Evolutionary conservation across 2,797 vertebrate species (phyloP).

Genomic region (Florisuga fusca): DNA sequence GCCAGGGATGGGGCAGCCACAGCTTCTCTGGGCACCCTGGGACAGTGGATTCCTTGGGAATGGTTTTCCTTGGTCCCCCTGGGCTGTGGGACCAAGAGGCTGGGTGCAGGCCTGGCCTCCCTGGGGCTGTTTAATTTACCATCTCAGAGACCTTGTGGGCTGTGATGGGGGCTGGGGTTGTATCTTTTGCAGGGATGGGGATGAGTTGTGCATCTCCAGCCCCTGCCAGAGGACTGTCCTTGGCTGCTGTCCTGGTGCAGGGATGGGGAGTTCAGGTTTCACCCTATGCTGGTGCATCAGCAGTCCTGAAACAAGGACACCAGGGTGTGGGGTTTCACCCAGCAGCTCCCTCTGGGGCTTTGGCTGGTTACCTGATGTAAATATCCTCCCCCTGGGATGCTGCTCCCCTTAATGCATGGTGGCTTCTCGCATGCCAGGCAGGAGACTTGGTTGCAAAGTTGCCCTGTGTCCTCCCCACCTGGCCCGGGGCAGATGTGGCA

Average conservation of each 20-base stretch:
- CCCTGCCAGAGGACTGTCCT: neutral
- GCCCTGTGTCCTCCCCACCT: rapidly evolving
- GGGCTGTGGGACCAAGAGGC: rapidly evolving
- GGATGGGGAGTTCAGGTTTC: neutral
- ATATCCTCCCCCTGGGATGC: rapidly evolving
- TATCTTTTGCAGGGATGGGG: neutral
- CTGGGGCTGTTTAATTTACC: neutral
- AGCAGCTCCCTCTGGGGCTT: rapidly evolving
- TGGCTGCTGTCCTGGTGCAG: neutral
- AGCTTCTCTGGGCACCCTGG: too few relatives aligned
- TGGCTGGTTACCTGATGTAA: neutral
- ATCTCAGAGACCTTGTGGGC: neutral
- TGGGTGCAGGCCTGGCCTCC: neutral
- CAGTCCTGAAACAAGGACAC: neutral
- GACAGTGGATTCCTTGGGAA: neutral
- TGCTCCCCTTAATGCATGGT: rapidly evolving
- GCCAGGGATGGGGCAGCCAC: too few relatives aligned
- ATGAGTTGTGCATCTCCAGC: rapidly evolving
- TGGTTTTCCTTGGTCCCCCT: neutral
- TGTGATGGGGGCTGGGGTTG: rapidly evolving
- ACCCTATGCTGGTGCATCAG: neutral
- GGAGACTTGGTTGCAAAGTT: neutral
- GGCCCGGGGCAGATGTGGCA: too few relatives aligned
- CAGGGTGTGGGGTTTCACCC: rapidly evolving
- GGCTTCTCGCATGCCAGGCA: neutral